phyloP scores from a whole-genome alignment of 1,140 invertebrate genomes.

The Drosophila baimaii region DNA sequence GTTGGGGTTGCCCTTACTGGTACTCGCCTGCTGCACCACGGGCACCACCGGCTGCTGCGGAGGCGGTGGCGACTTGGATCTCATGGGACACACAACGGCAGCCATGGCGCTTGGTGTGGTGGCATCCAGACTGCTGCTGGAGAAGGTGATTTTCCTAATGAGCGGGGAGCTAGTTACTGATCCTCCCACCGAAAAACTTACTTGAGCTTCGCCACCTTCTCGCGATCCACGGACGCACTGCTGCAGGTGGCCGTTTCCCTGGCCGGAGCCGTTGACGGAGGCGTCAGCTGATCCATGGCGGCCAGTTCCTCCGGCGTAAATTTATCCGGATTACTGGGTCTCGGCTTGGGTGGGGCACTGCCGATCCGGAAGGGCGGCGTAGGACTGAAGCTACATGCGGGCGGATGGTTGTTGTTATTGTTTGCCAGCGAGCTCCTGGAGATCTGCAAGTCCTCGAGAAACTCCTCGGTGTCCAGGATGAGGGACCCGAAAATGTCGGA shows the following conservation, averaged over 20 bases:
- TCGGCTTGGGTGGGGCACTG: slow-evolving; percentile 76
- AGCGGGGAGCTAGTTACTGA: slow-evolving; percentile 24
- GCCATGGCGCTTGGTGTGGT: slow-evolving; percentile 8
- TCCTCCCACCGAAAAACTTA: slow-evolving; percentile 28
- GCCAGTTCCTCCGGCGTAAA: slow-evolving; percentile 81
- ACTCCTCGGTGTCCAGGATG: slow-evolving; percentile 86
- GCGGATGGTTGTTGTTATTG: slow-evolving; percentile 47
- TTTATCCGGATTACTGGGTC: slow-evolving; percentile 72
- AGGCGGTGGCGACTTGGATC: slow-evolving; percentile 21
- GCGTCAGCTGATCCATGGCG: slow-evolving; percentile 77
- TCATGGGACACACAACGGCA: slow-evolving; percentile 48
- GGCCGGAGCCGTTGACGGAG: slow-evolving; percentile 77
- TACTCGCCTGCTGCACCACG: slow-evolving; percentile 39
- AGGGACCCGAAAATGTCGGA: slow-evolving; percentile 85
- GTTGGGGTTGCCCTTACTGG: slow-evolving; percentile 31
- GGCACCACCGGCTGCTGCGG: slow-evolving; percentile 27
- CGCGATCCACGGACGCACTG: slow-evolving; percentile 62
- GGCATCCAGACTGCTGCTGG: slow-evolving; percentile 64
- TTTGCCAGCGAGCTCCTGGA: slow-evolving; percentile 68
- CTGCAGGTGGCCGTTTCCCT: slow-evolving; percentile 68
- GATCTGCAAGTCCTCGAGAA: slow-evolving; percentile 85
- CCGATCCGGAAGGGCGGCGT: slow-evolving; percentile 78
- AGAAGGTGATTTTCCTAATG: slow-evolving; percentile 81
- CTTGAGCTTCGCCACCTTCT: slow-evolving; percentile 60
- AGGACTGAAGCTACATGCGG: slow-evolving; percentile 69